A percentile compares a stretch with the other conserved stretches of the same genome.
Conservation (phyloP, 2,113 vertebrate genomes). For the Dipodomys merriami region DNA sequence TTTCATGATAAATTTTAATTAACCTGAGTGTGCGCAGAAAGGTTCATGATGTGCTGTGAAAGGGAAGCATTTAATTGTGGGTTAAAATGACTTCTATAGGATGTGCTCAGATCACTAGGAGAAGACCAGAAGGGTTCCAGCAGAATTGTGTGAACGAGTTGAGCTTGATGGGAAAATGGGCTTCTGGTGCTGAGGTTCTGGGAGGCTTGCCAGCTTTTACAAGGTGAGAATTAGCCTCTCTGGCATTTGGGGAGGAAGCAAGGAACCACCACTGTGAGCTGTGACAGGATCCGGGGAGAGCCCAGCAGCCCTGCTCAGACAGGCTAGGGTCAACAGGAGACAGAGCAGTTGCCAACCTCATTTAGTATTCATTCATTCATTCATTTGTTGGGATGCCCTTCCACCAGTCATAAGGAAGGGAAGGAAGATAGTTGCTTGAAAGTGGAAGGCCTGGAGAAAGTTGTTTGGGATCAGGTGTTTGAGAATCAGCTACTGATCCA, state of each 20-base stretch:
- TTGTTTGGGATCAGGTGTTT: not conserved
- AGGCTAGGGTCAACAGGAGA: not conserved
- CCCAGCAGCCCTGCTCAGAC: not conserved
- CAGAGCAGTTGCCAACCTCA: not conserved
- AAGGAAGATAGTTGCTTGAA: not conserved
- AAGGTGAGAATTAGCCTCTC: not conserved
- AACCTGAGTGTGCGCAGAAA: not conserved
- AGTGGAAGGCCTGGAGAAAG: not conserved
- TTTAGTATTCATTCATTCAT: not conserved
- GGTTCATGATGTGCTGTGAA: not conserved
- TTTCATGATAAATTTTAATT: constrained; percentile 40
- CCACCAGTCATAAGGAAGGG: not conserved
- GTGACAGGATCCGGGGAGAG: not conserved
- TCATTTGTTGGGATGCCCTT: not conserved
- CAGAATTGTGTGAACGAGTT: not conserved
- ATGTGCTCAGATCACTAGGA: not conserved
- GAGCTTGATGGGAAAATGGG: not conserved
- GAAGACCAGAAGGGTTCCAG: not conserved
- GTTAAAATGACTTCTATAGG: constrained; percentile 31
- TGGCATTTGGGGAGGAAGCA: not conserved
- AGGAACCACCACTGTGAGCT: not conserved
- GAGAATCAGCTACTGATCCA: not conserved
- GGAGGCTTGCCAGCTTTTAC: not conserved
- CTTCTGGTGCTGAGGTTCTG: not conserved
- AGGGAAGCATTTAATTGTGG: constrained; percentile 49